Conservation (phyloP, 1,140 invertebrate species). For the Dreissena polymorpha region DNA sequence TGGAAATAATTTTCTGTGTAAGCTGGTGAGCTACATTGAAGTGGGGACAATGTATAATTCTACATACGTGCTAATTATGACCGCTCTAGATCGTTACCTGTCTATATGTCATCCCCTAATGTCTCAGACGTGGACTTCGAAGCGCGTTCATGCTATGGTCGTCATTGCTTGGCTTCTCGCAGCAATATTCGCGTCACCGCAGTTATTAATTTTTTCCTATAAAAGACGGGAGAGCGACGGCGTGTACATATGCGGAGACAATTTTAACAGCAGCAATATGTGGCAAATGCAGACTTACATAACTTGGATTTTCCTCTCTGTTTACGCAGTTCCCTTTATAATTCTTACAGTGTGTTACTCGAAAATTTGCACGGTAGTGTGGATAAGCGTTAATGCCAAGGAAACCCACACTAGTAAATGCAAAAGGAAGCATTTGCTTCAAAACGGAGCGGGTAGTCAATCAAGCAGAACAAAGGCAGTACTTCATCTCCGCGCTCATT, state of each 20-base stretch:
- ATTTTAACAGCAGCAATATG: slow-evolving; percentile 5
- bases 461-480: slow-evolving; percentile 30
- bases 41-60: slow-evolving; percentile 92
- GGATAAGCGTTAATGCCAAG: slow-evolving; percentile 52
- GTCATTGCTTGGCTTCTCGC: slow-evolving; percentile 83
- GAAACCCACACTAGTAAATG: background rate
- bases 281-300: slow-evolving; percentile 56
- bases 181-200: slow-evolving; percentile 84
- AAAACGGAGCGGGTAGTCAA: slow-evolving; percentile 38
- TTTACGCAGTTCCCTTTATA: slow-evolving; percentile 65
- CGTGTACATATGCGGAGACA: background rate
- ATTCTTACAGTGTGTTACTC: slow-evolving; percentile 79
- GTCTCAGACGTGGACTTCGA: slow-evolving; percentile 73
- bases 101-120: slow-evolving; percentile 87
- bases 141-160: slow-evolving; percentile 79
- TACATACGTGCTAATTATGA: slow-evolving; percentile 95
- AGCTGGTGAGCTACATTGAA: slow-evolving; percentile 85
- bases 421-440: background rate
- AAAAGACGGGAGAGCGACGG: slow-evolving; percentile 23
- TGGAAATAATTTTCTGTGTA: slow-evolving; percentile 84
- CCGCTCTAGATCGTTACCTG: slow-evolving; percentile 92
- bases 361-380: slow-evolving; percentile 84
- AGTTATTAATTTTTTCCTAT: slow-evolving; percentile 79
- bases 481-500: slow-evolving; percentile 42
- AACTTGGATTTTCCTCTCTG: slow-evolving; percentile 63